phyloP scores from a whole-genome alignment of 2,888 invertebrate genomes.

The Drosophila percnosoma region DNA sequence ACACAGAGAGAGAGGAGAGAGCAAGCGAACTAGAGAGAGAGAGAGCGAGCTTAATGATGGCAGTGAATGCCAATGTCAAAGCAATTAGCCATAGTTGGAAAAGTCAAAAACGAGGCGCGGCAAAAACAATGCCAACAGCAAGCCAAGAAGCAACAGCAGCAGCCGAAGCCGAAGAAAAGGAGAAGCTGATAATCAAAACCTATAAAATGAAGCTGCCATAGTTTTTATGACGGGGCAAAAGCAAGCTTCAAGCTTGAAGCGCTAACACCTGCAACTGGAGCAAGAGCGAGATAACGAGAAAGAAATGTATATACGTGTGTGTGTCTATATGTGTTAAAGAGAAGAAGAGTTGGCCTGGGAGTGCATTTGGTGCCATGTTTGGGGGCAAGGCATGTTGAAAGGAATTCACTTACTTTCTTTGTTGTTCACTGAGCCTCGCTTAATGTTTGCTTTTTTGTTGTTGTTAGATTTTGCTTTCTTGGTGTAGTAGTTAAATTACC shows the following conservation, averaged over 20 bases:
- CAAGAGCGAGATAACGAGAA: conserved; percentile 32
- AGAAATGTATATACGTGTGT: conserved; percentile 8
- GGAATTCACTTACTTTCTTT: conserved; percentile 78
- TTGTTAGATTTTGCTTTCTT: conserved; percentile 9
- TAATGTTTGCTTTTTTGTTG: conserved; percentile 21
- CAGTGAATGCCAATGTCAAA: conserved; percentile 78
- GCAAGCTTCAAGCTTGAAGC: conserved; percentile 21
- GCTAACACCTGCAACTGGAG: conserved; percentile 72
- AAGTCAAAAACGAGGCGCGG: conserved; percentile 60
- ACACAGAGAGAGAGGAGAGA: conserved; percentile 8
- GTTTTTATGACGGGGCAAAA: conserved; percentile 65
- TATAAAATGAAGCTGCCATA: conserved; percentile 64
- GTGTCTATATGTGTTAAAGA: conserved; percentile 15
- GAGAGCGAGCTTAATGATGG: conserved; percentile 27
- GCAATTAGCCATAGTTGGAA: conserved; percentile 80
- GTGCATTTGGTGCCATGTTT: conserved; percentile 62
- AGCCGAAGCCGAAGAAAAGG: conserved; percentile 19
- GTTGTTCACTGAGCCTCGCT: conserved; percentile 43
- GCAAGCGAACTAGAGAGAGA: neutral
- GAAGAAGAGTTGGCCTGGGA: conserved; percentile 17
- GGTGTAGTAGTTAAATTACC: conserved; percentile 42
- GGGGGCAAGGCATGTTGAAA: conserved; percentile 64
- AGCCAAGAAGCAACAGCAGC: conserved; percentile 27
- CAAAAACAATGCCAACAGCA: conserved; percentile 48
- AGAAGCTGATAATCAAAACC: conserved; percentile 38